Evolutionary conservation across 2,113 vertebrate species (phyloP).

Genomic region (Hassar affinis): DNA sequence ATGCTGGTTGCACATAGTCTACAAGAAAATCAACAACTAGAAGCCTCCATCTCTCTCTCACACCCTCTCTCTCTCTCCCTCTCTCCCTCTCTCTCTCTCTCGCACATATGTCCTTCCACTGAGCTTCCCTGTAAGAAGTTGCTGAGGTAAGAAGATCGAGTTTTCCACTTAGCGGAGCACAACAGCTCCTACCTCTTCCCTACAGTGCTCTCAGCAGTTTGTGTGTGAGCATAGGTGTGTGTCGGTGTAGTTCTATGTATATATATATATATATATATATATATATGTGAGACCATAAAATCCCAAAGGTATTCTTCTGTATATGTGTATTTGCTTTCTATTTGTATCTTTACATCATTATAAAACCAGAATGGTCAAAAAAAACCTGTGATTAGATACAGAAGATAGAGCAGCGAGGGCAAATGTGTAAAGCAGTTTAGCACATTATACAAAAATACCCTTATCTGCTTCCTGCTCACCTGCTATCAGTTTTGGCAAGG

Average conservation of each 20-base stretch:
- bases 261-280: slow-evolving; percentile 3
- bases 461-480: slow-evolving; percentile 13
- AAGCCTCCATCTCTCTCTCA: neutral
- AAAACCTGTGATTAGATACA: slow-evolving; percentile 12
- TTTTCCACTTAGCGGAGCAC: slow-evolving; percentile 77
- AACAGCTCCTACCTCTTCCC: slow-evolving; percentile 66
- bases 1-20: neutral
- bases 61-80: neutral
- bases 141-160: slow-evolving; percentile 79
- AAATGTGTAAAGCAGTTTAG: slow-evolving; percentile 13
- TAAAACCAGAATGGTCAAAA: slow-evolving; percentile 21
- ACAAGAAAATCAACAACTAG: neutral
- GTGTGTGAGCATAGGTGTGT: slow-evolving; percentile 57
- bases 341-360: neutral
- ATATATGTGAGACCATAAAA: neutral
- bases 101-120: slow-evolving; percentile 67
- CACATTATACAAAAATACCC: slow-evolving; percentile 37
- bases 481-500: slow-evolving; percentile 16
- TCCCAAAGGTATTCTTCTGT: neutral
- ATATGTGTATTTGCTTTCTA: neutral
- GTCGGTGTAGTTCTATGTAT: slow-evolving; percentile 37
- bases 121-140: slow-evolving; percentile 67
- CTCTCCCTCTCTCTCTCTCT: slow-evolving; percentile 39
- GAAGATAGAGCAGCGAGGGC: neutral
- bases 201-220: slow-evolving; percentile 64